Percentiles rank a stretch among this genome's conserved stretches.
Conservation (phyloP, 2,797 vertebrate genomes). For the Esox masquinongy region DNA sequence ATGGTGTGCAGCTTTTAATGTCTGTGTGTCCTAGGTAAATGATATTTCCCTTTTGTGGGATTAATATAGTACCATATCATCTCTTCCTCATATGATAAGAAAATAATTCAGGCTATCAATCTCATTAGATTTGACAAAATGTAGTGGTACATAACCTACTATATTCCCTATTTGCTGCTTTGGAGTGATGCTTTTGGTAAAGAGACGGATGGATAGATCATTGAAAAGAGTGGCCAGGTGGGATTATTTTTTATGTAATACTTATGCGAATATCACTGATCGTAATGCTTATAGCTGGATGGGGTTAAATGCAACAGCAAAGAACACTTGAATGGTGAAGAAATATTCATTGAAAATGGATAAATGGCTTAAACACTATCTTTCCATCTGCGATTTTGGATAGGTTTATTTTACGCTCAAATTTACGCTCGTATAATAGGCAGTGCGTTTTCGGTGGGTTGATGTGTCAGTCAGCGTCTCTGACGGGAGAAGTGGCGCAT, state of each 20-base stretch:
- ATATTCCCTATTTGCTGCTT: not conserved
- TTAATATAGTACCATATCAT: too few relatives aligned
- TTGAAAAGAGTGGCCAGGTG: not conserved
- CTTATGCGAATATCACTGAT: not conserved
- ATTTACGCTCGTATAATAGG: constrained; percentile 44
- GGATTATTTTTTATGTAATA: not conserved
- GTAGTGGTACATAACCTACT: not conserved
- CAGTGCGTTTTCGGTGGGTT: constrained; percentile 45
- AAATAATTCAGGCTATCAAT: not conserved
- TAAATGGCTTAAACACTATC: not conserved
- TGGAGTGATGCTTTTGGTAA: not conserved
- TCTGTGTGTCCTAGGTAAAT: too few relatives aligned
- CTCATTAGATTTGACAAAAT: not conserved
- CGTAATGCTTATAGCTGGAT: not conserved
- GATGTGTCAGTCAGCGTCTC: constrained; percentile 57
- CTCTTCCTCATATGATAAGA: not conserved
- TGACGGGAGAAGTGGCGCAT: constrained; percentile 69
- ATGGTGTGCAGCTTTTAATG: too few relatives aligned
- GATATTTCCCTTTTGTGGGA: too few relatives aligned
- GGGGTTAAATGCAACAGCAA: not conserved
- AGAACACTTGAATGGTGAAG: not conserved
- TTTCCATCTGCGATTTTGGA: constrained; percentile 48
- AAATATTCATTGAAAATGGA: not conserved
- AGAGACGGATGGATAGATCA: not conserved
- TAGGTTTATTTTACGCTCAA: constrained; percentile 52